Base-by-base conservation (phyloP, 2,888 invertebrate species). In the Cordilura impudica region DNA sequence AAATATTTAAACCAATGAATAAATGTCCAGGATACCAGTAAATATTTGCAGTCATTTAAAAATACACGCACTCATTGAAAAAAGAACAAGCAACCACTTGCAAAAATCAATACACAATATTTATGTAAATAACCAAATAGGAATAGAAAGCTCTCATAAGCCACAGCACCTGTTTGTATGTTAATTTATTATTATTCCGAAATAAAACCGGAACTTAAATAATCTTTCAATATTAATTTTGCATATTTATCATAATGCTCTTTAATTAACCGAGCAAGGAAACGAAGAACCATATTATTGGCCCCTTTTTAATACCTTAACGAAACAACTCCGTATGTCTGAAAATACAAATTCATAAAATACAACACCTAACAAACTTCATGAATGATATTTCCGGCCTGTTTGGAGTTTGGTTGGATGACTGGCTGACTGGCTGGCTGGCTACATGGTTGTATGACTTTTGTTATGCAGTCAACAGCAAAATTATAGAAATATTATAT, bases 351-450 rank as follows among this genome's bases (percentile, higher is more conserved):
- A 18, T 49, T 16, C 54, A 63, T 5, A 19, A 29, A 26, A 43
- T 31, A 66, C n/a, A 31, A 49, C 16, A 54, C 39, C 7, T 26
- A 51, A 47, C 47, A 63, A 43, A 65, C 65, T 39, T 71, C 23
- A 76, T 65, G 58, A 76, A 65, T 51, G 76, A 65, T 35, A 70
- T 58, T 65, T 76, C 70, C 76, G 76, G 76, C 49, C 16, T 39
- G 12, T 58, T 70, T 70, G 47, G 49, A 35, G 2, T 19, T 39
- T 56, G 65, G 35, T 58, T 72, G 56, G 18, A 49, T 72, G 18
- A 49, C 35, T 39, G 16, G 14, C 45, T 14, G 16, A 26, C 14
- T 29, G 18, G 14, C 43, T 60, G 53, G 12, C 16, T 51, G 18
- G 12, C 6, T 74, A 54, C 14, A 23, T 47, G 26, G 26, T 18